Conservation (phyloP, 2,113 vertebrate genomes). For the Ondatra zibethicus region DNA sequence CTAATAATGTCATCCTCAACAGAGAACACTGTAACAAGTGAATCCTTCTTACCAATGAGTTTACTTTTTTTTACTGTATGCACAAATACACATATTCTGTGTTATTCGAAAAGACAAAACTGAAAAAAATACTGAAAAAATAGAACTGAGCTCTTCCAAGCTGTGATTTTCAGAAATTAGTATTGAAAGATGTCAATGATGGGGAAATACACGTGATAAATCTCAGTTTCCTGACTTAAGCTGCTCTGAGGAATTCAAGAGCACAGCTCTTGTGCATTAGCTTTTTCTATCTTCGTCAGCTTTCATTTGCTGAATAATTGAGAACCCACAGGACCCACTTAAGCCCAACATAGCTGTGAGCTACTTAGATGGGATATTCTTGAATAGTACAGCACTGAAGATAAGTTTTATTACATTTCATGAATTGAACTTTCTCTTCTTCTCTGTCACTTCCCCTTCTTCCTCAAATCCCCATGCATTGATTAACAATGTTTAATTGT, state of each 20-base stretch:
- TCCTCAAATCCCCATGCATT: background rate
- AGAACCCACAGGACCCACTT: background rate
- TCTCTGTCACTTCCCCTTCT: background rate
- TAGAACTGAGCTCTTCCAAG: no score
- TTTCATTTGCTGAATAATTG: background rate
- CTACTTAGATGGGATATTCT: background rate
- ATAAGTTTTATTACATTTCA: background rate
- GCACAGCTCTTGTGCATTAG: rapidly evolving
- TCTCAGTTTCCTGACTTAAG: rapidly evolving
- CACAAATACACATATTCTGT: background rate
- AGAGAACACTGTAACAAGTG: background rate
- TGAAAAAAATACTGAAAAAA: background rate
- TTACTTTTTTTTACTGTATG: background rate
- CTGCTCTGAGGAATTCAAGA: background rate
- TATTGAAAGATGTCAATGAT: background rate
- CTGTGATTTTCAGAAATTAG: background rate
- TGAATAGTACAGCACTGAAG: background rate
- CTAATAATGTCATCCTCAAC: background rate
- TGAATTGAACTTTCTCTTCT: background rate
- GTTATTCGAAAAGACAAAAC: background rate
- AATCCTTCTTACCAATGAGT: background rate
- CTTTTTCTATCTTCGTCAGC: background rate
- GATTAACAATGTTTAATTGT: background rate
- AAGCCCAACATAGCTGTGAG: background rate
- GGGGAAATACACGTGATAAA: no score